These are phyloP conservation scores for Rhynchophorus ferrugineus DNA, from an alignment of 1,140 invertebrate genomes.

Conservation along the genomic window DNA sequence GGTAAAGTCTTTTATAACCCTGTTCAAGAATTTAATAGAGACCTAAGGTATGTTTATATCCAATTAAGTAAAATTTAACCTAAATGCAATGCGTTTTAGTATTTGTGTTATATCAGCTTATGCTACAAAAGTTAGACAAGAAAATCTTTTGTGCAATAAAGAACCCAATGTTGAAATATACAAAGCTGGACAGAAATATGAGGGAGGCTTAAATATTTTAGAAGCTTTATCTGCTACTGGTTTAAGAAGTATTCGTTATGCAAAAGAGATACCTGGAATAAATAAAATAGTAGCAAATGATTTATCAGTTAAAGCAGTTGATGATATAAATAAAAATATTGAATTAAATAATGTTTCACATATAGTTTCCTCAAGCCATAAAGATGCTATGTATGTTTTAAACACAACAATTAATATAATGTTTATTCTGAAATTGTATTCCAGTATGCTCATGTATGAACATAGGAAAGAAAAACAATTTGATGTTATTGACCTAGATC, in stretches of 20 bases:
- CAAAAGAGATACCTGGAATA: slow-evolving; percentile 82
- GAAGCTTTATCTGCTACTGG: slow-evolving; percentile 96
- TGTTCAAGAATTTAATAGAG: slow-evolving; percentile 95
- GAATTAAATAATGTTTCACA: slow-evolving; percentile 68
- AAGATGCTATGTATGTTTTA: slow-evolving; percentile 68
- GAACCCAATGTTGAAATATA: not conserved
- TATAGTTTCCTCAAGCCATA: slow-evolving; percentile 63
- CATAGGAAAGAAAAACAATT: slow-evolving; percentile 66
- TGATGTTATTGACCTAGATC: slow-evolving; percentile 92
- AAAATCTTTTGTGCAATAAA: slow-evolving; percentile 8
- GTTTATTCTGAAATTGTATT: slow-evolving; percentile 31
- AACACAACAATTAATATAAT: slow-evolving; percentile 1
- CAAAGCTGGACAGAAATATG: slow-evolving; percentile 27
- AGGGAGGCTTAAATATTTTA: slow-evolving; percentile 65
- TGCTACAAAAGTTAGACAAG: slow-evolving; percentile 41
- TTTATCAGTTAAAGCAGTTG: slow-evolving; percentile 77
- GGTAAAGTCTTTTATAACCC: slow-evolving; percentile 93
- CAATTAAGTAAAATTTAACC: too few species aligned
- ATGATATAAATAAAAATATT: slow-evolving; percentile 79
- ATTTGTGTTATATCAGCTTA: slow-evolving; percentile 56
- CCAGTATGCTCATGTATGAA: slow-evolving; percentile 77
- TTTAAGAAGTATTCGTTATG: slow-evolving; percentile 90
- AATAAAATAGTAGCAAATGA: slow-evolving; percentile 90
- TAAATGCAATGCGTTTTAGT: slow-evolving; percentile 36
- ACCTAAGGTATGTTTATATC: slow-evolving; percentile 64